A percentile compares a stretch with the other conserved stretches of the same genome.
Evolutionary conservation across 2,113 vertebrate species (phyloP).

Genomic region (Varanus komodoensis): DNA sequence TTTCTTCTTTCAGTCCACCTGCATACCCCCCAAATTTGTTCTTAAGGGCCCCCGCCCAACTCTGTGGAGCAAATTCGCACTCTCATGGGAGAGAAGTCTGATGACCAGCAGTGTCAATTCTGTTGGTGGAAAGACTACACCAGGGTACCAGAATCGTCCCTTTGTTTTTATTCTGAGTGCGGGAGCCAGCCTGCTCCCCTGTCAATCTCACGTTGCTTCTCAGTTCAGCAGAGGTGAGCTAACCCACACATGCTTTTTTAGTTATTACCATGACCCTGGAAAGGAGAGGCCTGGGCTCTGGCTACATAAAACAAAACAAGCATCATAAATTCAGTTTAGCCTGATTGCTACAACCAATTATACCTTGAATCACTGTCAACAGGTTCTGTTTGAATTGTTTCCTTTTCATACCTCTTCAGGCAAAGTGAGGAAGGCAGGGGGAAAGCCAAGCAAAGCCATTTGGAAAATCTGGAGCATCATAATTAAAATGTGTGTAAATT

Average conservation of each 20-base stretch:
- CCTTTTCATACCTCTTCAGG: constrained; percentile 36
- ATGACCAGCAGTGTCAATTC: too few relatives aligned
- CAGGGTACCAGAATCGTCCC: too few relatives aligned
- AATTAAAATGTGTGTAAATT: constrained; percentile 77
- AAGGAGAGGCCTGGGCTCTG: constrained; percentile 51
- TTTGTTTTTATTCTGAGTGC: neutral
- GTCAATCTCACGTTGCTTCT: neutral
- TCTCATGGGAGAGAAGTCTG: too few relatives aligned
- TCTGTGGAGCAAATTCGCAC: too few relatives aligned
- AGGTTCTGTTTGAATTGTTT: constrained; percentile 31
- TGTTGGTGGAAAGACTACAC: too few relatives aligned
- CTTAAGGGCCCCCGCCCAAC: too few relatives aligned
- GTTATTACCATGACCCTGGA: constrained; percentile 17
- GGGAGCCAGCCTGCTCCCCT: neutral
- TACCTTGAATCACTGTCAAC: constrained; percentile 48
- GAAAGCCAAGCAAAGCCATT: constrained; percentile 53
- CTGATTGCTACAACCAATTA: constrained; percentile 52
- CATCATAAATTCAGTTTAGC: constrained; percentile 51
- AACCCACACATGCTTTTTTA: too few relatives aligned
- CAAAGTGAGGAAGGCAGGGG: neutral
- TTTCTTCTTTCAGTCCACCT: too few relatives aligned
- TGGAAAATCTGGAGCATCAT: constrained; percentile 57
- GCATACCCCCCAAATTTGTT: too few relatives aligned
- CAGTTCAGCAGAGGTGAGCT: neutral
- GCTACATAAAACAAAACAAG: constrained; percentile 40